A percentile compares a stretch with the other conserved stretches of the same genome.
Evolutionary conservation across 2,888 invertebrate genomes (phyloP).

Genomic region (Sussaba pulchella): DNA sequence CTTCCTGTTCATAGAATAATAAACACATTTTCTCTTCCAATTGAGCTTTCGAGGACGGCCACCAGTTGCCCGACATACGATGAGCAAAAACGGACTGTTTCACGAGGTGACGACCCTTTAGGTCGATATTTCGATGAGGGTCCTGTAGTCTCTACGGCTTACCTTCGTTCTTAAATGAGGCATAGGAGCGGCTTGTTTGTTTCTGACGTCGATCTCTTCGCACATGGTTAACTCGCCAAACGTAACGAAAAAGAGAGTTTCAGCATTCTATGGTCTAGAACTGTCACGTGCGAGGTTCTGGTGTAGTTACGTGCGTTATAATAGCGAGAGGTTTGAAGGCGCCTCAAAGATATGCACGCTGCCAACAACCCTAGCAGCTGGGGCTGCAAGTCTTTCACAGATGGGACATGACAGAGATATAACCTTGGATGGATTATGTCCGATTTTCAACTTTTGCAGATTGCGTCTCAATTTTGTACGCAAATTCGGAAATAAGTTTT

Average conservation of each 20-base stretch:
- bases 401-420: too few species aligned
- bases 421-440: too few species aligned
- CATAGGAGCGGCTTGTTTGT: neutral
- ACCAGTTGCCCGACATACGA: conserved; percentile 8
- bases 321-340: too few species aligned
- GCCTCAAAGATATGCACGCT: too few species aligned
- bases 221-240: neutral
- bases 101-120: neutral
- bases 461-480: neutral
- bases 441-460: neutral
- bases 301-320: too few species aligned
- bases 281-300: too few species aligned
- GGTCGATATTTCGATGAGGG: neutral
- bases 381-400: too few species aligned
- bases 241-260: neutral
- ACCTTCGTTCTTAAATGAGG: neutral
- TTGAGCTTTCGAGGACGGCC: neutral
- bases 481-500: neutral
- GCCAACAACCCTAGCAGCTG: too few species aligned
- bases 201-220: neutral
- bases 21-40: too few species aligned
- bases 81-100: neutral
- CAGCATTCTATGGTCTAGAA: neutral
- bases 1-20: too few species aligned
- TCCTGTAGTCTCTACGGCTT: neutral